Base-by-base conservation (phyloP, 2,888 invertebrate species). In the Cremastinae sp. region DNA sequence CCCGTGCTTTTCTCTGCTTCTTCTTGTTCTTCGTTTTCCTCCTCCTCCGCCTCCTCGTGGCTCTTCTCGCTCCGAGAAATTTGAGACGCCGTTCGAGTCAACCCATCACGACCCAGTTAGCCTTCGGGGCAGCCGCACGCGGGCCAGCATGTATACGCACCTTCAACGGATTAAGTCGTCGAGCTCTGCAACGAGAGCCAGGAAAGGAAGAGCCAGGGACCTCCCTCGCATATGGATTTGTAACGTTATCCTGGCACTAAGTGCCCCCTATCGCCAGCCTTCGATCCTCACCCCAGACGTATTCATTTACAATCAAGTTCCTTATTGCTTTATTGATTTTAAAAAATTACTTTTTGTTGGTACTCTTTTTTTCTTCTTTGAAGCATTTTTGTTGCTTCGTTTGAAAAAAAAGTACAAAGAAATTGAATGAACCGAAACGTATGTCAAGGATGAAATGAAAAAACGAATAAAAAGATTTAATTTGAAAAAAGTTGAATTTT, bases 151-250 rank as follows among this genome's bases (percentile, higher is more conserved):
- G 78, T 75, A n/a, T n/a, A 75, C 75, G 72, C 77, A 79, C 79
- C 75, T 75, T 79, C 73, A 61, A 65, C 65, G 79, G 79, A 79
- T 79, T 79, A 79, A 79, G 78, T 73, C 78, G 75, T 79, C 78
- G 70, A 74, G 76, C 73, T n/a, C n/a, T 76, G 73, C 76, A 74
- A 53, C 41, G 76, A 65, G 76, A 45, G 16, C 47, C 16, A 47
- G 1, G 43, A 58, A 22, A 18, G 58, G 20, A 12, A 16, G 18
- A 45, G 41, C 20, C 45, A 35, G 39, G 41, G 58, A 43, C 59
- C 69, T 65, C 73, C 69, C 59, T 65, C 69, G 64, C 76, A 69
- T 73, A 69, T 74, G 76, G 76, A 76, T 73, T 76, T 76, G 76
- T 74, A 76, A 76, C 76, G 73, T 76, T 65, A 76, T 76, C 76